Conservation (phyloP, 2,113 vertebrate genomes). For the cat (Felis catus) region F.catus_Fca126_mat1.0 CM031425.1:39565001-39565500, state of each 20-base stretch:
- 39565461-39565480: not conserved
- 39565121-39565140: too few relatives aligned
- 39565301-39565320: not conserved
- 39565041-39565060: too few relatives aligned
- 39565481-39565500: slow-evolving; percentile 8
- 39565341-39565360: not conserved
- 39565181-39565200: too few relatives aligned
- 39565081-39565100: too few relatives aligned
- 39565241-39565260: not conserved
- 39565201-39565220: too few relatives aligned
- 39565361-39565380: slow-evolving; percentile 23
- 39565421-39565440: not conserved
- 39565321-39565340: not conserved
- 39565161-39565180: too few relatives aligned
- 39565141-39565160: too few relatives aligned
- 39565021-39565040: too few relatives aligned
- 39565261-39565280: not conserved
- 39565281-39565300: not conserved
- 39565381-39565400: not conserved
- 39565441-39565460: slow-evolving; percentile 46
- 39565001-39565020: not conserved
- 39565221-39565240: not conserved
- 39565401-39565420: slow-evolving; percentile 54
- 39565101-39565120: too few relatives aligned
- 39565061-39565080: too few relatives aligned